Conservation (phyloP, 2,888 invertebrate genomes). For the Hirtodrosophila trivittata region DNA sequence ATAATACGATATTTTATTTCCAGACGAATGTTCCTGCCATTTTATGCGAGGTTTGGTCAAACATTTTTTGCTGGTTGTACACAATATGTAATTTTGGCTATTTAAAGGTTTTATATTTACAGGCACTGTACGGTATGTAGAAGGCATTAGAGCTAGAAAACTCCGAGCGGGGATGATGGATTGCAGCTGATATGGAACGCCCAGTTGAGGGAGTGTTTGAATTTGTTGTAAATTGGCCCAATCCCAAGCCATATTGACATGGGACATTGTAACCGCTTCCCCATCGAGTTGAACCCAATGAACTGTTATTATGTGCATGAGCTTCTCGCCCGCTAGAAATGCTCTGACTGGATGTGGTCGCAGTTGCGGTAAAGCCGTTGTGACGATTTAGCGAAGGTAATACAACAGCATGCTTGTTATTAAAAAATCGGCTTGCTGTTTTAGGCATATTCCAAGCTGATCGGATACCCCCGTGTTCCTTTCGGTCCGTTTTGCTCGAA, state of each 20-base stretch:
- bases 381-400: conserved; percentile 78
- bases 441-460: conserved; percentile 78
- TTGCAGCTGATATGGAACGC: conserved; percentile 82
- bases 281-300: conserved; percentile 12
- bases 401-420: conserved; percentile 79
- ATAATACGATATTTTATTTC: no score
- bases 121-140: conserved; percentile 82
- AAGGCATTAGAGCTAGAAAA: conserved; percentile 71
- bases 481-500: no score
- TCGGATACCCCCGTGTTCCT: conserved; percentile 52
- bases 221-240: conserved; percentile 43
- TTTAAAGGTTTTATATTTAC: conserved; percentile 82
- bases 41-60: conserved; percentile 4
- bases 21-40: no score
- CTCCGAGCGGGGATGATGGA: conserved; percentile 74
- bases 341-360: conserved; percentile 55
- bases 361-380: conserved; percentile 53
- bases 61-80: conserved; percentile 46
- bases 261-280: conserved; percentile 9
- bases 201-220: conserved; percentile 76
- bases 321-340: conserved; percentile 47
- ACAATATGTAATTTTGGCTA: conserved; percentile 64
- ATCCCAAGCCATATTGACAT: conserved; percentile 38
- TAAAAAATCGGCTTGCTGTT: conserved; percentile 70
- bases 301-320: conserved; percentile 47